Evolutionary conservation across 2,888 invertebrate genomes (phyloP).

Genomic region (Linnaemya tessellans): DNA sequence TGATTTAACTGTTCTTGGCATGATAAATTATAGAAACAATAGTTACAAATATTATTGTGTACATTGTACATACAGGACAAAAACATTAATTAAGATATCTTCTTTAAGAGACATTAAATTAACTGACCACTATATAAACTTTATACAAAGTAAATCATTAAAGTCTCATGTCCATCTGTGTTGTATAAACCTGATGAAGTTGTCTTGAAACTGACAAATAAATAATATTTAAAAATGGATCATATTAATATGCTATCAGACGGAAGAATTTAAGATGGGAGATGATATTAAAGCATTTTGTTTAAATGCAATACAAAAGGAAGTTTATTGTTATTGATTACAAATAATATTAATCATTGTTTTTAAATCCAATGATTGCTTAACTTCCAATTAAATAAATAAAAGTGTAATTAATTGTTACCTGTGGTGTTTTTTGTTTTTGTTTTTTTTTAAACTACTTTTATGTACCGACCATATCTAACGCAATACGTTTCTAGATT

Average conservation of each 20-base stretch:
- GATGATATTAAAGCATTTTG: conserved; percentile 24
- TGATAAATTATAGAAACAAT: neutral
- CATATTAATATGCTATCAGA: conserved; percentile 6
- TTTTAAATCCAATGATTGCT: conserved; percentile 42
- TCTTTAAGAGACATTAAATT: neutral
- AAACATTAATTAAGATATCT: neutral
- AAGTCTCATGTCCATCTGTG: neutral
- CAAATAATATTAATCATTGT: conserved; percentile 15
- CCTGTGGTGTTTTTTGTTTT: conserved; percentile 28
- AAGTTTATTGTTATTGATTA: conserved; percentile 44
- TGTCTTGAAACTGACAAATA: neutral
- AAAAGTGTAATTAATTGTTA: conserved; percentile 24
- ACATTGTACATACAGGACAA: neutral
- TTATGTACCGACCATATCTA: conserved; percentile 38
- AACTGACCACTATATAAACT: neutral
- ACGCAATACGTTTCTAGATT: neutral
- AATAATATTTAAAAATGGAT: neutral
- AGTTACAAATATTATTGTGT: neutral
- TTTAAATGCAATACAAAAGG: conserved; percentile 61
- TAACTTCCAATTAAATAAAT: conserved; percentile 38
- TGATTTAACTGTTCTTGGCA: conserved; percentile 20
- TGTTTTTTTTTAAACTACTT: conserved; percentile 46
- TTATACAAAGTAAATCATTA: neutral
- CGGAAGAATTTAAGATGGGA: conserved; percentile 19
- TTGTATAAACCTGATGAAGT: neutral